Conservation (phyloP, 2,797 vertebrate species). For the Sitta carolinensis region DNA sequence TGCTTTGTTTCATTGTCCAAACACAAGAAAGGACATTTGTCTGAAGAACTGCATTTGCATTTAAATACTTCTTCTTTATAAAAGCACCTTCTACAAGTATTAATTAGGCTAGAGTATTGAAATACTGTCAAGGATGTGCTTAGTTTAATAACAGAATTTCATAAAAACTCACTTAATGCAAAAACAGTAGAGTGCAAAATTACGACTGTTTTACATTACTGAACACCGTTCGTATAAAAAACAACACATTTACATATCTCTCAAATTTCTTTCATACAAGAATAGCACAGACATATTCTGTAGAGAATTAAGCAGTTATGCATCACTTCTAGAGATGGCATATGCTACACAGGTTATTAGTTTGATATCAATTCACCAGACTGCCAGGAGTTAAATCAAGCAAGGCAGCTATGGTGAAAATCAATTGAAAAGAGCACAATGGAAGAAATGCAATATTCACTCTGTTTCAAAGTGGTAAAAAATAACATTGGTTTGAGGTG, state of each 20-base stretch:
- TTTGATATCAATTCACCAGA: neutral
- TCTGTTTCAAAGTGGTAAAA: neutral
- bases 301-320: neutral
- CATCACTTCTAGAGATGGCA: neutral
- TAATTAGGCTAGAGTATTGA: conserved; percentile 15
- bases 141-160: conserved; percentile 7
- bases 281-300: neutral
- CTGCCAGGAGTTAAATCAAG: neutral
- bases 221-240: neutral
- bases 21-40: conserved; percentile 14
- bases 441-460: neutral
- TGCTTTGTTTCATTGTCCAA: conserved; percentile 23
- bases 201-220: neutral
- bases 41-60: conserved; percentile 9
- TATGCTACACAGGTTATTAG: neutral
- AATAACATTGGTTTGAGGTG: neutral
- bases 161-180: neutral
- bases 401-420: neutral
- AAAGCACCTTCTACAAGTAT: conserved; percentile 23
- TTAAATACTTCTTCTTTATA: conserved; percentile 11
- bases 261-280: neutral
- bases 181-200: neutral
- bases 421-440: neutral
- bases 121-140: neutral
- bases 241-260: neutral